Base-by-base conservation (phyloP, 2,113 vertebrate species). In the Sterrhoptilus dennistouni region DNA sequence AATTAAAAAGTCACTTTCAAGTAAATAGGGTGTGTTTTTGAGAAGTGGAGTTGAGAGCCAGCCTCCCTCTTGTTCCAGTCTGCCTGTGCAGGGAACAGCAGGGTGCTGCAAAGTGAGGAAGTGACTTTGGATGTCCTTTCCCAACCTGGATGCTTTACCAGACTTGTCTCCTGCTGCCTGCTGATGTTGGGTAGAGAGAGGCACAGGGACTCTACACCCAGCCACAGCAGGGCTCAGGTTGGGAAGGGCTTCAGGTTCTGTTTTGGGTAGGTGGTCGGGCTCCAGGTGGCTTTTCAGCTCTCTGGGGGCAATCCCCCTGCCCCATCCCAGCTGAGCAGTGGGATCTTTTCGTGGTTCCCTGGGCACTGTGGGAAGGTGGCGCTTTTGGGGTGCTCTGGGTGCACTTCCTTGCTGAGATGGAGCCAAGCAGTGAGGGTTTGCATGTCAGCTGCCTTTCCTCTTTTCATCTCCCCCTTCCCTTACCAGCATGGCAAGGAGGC, bases 331-430 rank as follows among this genome's bases (percentile, higher is more conserved):
- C n/a, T 59, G 52, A 63, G 15, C 60, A 71, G 38, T 0, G 0
- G 33, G 56, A 63, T 84, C n/a, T 69, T 87, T 47, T 64, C 59
- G 2, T 4, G 14, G 15, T 8, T 27, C 22, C 19, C 12, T 2
- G 11, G 19, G 33, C 1, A 0, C 7, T 79, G 27, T 0, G 2
- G 54, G 66, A 44, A 54, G 56, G 47, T 1, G 0, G 13, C 0
- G 0, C 27, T 77, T 85, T 54, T 44, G n/a, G 72, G 38, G 65
- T 4, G 9, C 50, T 35, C 35, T 81, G 56, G 16, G 27, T 2
- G 0, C 6, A 0, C 35, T 89, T 89, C 60, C 44, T 78, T 56
- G 38, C n/a, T 79, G 57, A 72, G 6, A 3, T 28, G 2, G 5
- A 87, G 44, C 53, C 5, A 3, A 35, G 59, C 3, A 9, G 33